Evolutionary conservation across 1,140 invertebrate species (phyloP), one percentile per base, ranked within the genome.

Genomic region (Notospermus geniculatus): DNA sequence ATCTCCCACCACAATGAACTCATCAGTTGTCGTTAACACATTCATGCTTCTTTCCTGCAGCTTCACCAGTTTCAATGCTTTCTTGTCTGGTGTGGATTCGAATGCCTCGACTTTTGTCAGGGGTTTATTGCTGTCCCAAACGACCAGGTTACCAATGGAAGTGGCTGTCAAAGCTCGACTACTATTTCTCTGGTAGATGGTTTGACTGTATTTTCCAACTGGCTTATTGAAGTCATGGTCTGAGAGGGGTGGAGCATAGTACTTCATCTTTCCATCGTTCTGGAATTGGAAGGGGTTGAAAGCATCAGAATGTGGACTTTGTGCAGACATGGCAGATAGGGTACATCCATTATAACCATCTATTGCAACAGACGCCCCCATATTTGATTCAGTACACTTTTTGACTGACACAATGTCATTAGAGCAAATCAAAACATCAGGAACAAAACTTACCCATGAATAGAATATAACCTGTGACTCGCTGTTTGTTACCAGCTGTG

Each of bases 221-320:
- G 73, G 74, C 64, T 79, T 81, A 61, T 81, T 80, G 63, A 82
- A 82, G 62, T 82, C 80, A 45, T 76, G 65, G 55, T 81, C 78
- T 54, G 74, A 75, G 15, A 82, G 67, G 1, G 76, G 74, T n/a
- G 78, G 80, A 9, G 76, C 71, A 69, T 66, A 81, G 60, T 75
- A 79, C 59, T 80, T 68, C 52, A 81, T 72, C 17, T 59, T 63
- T 22, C 63, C 68, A 43, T 71, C 68, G 57, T 72, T 71, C 74
- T 76, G 65, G 11, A 61, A 61, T 54, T 39, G 36, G 30, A 30
- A 63, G 41, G 46, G 13, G 22, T 23, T n/a, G n/a, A n/a, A n/a
- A n/a, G n/a, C n/a, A n/a, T n/a, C n/a, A n/a, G n/a, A n/a, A 43
- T 29, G 45, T 19, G 43, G 29, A 27, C 27, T 4, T 43, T 23